Evolutionary conservation across 2,888 invertebrate species (phyloP).

Genomic region (Melanophora roralis): DNA sequence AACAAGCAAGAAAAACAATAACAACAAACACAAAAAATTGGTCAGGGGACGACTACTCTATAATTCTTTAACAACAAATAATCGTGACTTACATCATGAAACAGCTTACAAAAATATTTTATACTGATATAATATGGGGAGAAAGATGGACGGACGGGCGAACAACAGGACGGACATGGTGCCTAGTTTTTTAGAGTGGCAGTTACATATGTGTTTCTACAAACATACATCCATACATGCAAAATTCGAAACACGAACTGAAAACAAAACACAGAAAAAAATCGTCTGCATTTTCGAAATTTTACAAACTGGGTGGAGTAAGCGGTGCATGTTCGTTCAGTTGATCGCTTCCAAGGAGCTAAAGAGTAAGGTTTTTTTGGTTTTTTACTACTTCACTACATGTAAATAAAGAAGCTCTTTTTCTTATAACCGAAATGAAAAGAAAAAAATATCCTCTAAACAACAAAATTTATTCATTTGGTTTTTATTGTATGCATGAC

Average conservation of each 20-base stretch:
- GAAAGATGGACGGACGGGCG: background rate
- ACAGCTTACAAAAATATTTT: conserved; percentile 38
- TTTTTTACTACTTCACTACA: conserved; percentile 1
- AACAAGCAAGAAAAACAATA: background rate
- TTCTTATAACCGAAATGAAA: background rate
- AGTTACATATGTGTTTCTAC: conserved; percentile 36
- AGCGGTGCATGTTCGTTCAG: background rate
- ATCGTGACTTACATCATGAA: conserved; percentile 64
- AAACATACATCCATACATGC: conserved; percentile 9
- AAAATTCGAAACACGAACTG: background rate
- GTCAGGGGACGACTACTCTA: conserved; percentile 55
- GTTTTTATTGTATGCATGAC: conserved; percentile 57
- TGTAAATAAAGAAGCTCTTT: conserved; percentile 32
- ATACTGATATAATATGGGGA: conserved; percentile 4
- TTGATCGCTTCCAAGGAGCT: conserved; percentile 19
- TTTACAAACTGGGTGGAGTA: conserved; percentile 45
- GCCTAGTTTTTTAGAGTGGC: conserved; percentile 22
- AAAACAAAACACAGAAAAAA: conserved; percentile 3
- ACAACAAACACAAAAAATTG: conserved; percentile 14
- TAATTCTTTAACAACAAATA: conserved; percentile 58
- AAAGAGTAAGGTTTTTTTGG: conserved; percentile 15
- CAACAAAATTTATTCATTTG: conserved; percentile 46
- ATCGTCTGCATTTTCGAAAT: conserved; percentile 29
- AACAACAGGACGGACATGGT: conserved; percentile 15
- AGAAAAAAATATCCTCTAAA: conserved; percentile 17